Evolutionary conservation across 1,140 invertebrate species (phyloP), one percentile per base, ranked within the genome.

Genomic region (Drosophila subpulchrella): DNA sequence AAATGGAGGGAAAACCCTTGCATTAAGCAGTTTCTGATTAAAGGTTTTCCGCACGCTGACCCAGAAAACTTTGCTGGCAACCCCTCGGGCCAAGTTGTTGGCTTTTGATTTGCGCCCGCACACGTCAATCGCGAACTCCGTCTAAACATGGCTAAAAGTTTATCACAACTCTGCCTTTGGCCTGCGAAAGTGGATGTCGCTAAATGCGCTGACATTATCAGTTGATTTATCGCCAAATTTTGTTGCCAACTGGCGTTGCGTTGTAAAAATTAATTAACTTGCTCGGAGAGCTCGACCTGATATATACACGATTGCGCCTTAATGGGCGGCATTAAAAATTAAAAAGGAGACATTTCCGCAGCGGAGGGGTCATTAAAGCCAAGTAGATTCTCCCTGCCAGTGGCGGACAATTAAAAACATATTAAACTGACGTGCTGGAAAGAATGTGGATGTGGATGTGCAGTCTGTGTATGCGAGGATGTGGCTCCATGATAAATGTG

Each of bases 151-250:
- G 53, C 54, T 10, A 65, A 53, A 75, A 75, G 42, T 75, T 75
- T 76, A 75, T 76, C 73, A 60, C 56, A 75, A 73, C 55, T 24
- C 41, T 36, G 27, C 20, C 27, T 55, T 24, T 20, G 13, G 41
- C 34, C 36, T 32, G 36, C 24, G 30, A 10, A 67, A 27, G 20
- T 17, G 46, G 12, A 53, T 73, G 63, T 75, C 61, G 70, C 81
- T 77, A 77, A 88, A 88, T 89, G 84, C 66, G 75, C 53, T 51
- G 84, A 89, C 80, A 89, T 89, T 89, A 89, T 89, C 80, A 81
- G 81, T 81, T 89, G 84, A 89, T 89, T 89, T 89, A 89, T 89
- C 56, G 84, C 68, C 84, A 88, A 72, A 89, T 89, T 88, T 75
- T 65, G 82, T 78, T 81, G 63, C 59, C 73, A 70, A 79, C 75